phyloP scores from a whole-genome alignment of 2,797 vertebrate species.

The Scomberomorus guttatus region DNA sequence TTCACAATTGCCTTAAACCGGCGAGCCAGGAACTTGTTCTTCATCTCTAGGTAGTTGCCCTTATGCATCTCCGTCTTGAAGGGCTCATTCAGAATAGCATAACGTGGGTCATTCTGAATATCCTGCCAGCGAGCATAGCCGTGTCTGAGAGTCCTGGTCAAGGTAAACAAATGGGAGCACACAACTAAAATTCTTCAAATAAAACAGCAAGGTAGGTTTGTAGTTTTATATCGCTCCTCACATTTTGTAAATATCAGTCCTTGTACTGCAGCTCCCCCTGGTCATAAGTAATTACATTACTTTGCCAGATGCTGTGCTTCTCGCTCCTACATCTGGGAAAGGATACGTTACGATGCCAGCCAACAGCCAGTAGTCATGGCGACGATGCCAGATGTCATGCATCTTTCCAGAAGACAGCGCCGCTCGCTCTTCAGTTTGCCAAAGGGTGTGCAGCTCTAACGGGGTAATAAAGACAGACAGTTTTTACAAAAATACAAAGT shows the following conservation, averaged over 20 bases:
- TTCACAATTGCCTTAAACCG: slow-evolving; percentile 91
- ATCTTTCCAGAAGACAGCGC: slow-evolving; percentile 96
- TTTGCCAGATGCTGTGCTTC: slow-evolving; percentile 49
- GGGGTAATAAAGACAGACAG: slow-evolving; percentile 20
- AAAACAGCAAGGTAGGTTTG: background rate
- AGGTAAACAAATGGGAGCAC: slow-evolving; percentile 71
- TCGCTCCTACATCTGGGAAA: slow-evolving; percentile 61
- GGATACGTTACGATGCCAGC: slow-evolving; percentile 99
- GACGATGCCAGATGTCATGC: slow-evolving; percentile 98
- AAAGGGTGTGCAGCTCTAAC: slow-evolving; percentile 96
- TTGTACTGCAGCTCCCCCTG: slow-evolving; percentile 18
- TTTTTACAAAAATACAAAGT: slow-evolving; percentile 21
- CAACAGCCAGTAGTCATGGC: slow-evolving; percentile 98
- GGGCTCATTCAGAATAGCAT: slow-evolving; percentile 96
- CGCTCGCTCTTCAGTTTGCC: slow-evolving; percentile 97
- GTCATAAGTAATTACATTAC: slow-evolving; percentile 47
- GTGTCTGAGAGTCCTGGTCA: slow-evolving; percentile 88
- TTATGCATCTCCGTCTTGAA: slow-evolving; percentile 98
- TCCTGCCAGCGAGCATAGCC: slow-evolving; percentile 99
- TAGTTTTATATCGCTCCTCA: slow-evolving; percentile 27
- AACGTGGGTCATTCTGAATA: slow-evolving; percentile 96
- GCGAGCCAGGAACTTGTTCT: slow-evolving; percentile 98
- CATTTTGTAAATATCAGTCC: slow-evolving; percentile 43
- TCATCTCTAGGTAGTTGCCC: slow-evolving; percentile 99
- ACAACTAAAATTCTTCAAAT: slow-evolving; percentile 12